Percentiles rank a stretch among this genome's conserved stretches.
phyloP scores from a whole-genome alignment of 2,797 vertebrate species.

The Hirundo rustica region DNA sequence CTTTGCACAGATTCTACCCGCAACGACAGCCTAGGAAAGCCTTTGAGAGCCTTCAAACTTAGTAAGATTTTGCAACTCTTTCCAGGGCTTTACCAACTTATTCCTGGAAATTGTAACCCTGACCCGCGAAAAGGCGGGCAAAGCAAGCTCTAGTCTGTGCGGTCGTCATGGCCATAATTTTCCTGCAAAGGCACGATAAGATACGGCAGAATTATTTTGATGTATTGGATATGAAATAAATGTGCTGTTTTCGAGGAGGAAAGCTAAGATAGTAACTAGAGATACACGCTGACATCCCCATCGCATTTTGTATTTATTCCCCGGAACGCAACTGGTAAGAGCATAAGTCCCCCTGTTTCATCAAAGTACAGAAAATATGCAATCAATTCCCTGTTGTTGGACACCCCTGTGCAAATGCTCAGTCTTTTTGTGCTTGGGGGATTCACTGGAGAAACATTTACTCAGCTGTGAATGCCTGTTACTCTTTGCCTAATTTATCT shows the following conservation, averaged over 20 bases:
- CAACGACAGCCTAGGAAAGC: neutral
- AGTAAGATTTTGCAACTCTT: neutral
- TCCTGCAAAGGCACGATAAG: neutral
- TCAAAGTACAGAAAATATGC: neutral
- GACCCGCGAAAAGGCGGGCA: conserved; percentile 14
- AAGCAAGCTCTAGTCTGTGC: conserved; percentile 21
- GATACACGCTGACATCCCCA: neutral
- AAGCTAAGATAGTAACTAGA: neutral
- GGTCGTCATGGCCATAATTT: neutral
- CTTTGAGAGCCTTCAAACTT: conserved; percentile 28
- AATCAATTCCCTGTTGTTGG: neutral
- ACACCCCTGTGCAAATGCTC: neutral
- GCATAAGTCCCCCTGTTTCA: neutral
- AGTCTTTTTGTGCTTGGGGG: neutral
- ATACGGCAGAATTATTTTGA: neutral
- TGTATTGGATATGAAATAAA: neutral
- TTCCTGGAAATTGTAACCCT: conserved; percentile 35
- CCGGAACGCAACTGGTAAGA: neutral
- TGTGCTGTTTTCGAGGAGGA: neutral
- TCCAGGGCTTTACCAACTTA: conserved; percentile 2
- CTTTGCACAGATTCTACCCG: neutral
- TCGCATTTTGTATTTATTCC: neutral
- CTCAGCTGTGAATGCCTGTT: neutral
- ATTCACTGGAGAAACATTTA: neutral
- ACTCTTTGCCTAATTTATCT: neutral